These are phyloP conservation scores for Bryconaethiops microstoma DNA, from an alignment of 2,797 vertebrate genomes.

Conservation along the genomic window DNA sequence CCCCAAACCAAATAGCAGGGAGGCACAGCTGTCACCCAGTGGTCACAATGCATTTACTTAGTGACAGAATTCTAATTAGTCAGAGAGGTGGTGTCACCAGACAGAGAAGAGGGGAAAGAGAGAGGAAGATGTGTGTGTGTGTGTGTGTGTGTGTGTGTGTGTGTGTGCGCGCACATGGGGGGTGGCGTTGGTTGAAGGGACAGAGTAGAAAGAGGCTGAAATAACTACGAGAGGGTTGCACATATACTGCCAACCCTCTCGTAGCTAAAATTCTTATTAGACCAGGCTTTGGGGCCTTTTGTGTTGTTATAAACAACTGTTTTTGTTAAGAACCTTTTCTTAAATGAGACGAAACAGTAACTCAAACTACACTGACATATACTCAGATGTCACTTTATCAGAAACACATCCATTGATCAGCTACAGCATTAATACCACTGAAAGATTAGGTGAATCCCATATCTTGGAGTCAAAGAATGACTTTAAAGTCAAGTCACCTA, in stretches of 20 bases:
- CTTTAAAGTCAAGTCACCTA: background rate
- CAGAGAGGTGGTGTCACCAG: conserved; percentile 88
- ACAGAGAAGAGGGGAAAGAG: conserved; percentile 62
- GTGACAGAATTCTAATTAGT: conserved; percentile 99
- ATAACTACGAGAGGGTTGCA: conserved; percentile 48
- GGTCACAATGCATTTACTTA: conserved; percentile 98
- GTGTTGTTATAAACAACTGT: background rate
- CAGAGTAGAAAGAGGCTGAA: conserved; percentile 54
- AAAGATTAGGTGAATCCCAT: no score
- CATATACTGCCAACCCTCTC: conserved; percentile 40
- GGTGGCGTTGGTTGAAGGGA: conserved; percentile 54
- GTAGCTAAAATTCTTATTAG: conserved; percentile 42
- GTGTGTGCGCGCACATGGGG: conserved; percentile 37
- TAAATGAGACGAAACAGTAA: background rate
- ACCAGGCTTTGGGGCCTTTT: background rate
- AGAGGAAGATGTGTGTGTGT: conserved; percentile 42
- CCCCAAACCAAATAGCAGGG: conserved; percentile 83
- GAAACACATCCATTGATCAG: background rate
- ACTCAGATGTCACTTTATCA: background rate
- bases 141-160: background rate
- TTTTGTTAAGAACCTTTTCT: background rate
- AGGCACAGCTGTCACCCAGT: conserved; percentile 93
- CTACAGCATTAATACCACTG: no score
- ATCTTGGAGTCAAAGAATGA: no score
- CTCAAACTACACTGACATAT: background rate